Conservation (phyloP, 2,797 vertebrate genomes). For the Setipinna tenuifilis region DNA sequence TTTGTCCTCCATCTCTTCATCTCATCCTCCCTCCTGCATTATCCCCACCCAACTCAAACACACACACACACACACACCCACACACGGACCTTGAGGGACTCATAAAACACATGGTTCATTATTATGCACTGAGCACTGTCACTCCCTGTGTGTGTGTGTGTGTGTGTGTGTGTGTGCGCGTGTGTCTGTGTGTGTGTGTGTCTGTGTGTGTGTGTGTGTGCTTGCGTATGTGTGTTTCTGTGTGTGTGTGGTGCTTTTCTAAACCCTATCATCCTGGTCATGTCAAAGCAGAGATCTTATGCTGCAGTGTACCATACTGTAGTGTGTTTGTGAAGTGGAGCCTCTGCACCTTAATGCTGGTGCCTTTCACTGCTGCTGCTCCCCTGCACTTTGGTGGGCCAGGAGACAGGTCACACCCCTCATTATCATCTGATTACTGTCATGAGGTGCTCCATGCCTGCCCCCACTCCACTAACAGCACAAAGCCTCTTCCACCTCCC, state of each 20-base stretch:
- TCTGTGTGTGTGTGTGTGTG: slow-evolving; percentile 24
- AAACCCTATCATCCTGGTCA: not conserved
- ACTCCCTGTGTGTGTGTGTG: not conserved
- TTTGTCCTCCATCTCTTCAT: slow-evolving; percentile 7
- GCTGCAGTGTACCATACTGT: no score
- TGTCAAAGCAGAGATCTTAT: no score
- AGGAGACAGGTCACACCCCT: not conserved
- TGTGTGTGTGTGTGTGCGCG: not conserved
- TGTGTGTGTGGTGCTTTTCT: not conserved
- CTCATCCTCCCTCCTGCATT: not conserved
- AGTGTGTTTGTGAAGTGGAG: no score
- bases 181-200: slow-evolving; percentile 20
- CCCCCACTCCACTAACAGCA: slow-evolving; percentile 45
- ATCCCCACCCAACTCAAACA: no score
- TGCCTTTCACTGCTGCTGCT: no score
- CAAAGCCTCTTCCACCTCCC: slow-evolving; percentile 15
- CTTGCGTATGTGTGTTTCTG: not conserved
- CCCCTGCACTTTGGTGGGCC: not conserved
- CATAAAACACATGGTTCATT: slow-evolving; percentile 24
- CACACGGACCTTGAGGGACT: not conserved
- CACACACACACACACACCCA: not conserved
- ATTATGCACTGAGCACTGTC: not conserved
- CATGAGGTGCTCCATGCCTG: not conserved
- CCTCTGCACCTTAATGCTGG: no score
- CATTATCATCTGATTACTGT: slow-evolving; percentile 1